A percentile compares a stretch with the other conserved stretches of the same genome.
Conservation (phyloP, 1,140 invertebrate species). For the Drosophila sulfurigaster region DNA sequence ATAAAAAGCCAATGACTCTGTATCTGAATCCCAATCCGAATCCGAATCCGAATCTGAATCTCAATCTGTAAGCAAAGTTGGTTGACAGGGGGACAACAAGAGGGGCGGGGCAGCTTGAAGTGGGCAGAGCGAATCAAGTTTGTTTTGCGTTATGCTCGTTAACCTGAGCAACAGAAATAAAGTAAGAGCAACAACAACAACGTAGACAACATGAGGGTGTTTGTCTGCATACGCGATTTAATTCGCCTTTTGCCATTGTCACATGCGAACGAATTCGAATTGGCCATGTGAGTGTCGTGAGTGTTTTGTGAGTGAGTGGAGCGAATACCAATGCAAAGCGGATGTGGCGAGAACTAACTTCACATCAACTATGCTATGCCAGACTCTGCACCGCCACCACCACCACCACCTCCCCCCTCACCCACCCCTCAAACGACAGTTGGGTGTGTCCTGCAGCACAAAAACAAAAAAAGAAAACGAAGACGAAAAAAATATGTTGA, state of each 20-base stretch:
- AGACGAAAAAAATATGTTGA: conserved; percentile 64
- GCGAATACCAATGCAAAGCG: conserved; percentile 45
- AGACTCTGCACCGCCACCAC: neutral
- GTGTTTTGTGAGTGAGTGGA: conserved; percentile 38
- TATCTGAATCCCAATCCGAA: conserved; percentile 35
- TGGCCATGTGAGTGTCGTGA: conserved; percentile 4
- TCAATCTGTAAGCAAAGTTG: conserved; percentile 29
- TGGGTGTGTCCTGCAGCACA: conserved; percentile 59
- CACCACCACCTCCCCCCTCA: neutral
- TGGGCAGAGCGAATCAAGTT: conserved; percentile 65
- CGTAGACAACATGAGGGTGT: conserved; percentile 63
- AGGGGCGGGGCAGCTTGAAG: conserved; percentile 28
- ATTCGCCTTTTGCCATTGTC: conserved; percentile 48
- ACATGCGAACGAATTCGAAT: conserved; percentile 46
- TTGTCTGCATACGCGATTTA: conserved; percentile 69
- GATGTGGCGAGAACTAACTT: conserved; percentile 38
- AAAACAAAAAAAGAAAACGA: conserved; percentile 18
- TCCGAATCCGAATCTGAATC: conserved; percentile 43
- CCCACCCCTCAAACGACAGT: conserved; percentile 8
- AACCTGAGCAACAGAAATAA: conserved; percentile 21
- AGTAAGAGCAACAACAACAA: conserved; percentile 39
- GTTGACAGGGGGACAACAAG: neutral
- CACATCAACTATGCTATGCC: conserved; percentile 10
- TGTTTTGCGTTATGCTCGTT: conserved; percentile 55
- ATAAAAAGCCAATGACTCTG: conserved; percentile 62